Conservation (phyloP, 2,888 invertebrate genomes). For the Orthosia incerta region DNA sequence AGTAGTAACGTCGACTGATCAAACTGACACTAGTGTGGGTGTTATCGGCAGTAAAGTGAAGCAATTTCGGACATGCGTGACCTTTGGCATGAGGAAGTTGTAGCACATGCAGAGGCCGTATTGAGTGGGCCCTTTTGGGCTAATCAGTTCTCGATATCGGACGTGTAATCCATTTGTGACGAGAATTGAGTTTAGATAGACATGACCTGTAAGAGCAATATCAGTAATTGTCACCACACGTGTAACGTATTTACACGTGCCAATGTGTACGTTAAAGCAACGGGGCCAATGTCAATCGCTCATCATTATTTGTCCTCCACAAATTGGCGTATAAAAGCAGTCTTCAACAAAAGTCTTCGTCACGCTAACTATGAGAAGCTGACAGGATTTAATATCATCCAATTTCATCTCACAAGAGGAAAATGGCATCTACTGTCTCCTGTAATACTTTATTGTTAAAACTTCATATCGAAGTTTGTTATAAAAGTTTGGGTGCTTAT, state of each 20-base stretch:
- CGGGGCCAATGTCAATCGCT: conserved; percentile 18
- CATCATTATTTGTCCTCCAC: conserved; percentile 42
- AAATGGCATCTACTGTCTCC: conserved; percentile 35
- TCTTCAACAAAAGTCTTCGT: conserved; percentile 25
- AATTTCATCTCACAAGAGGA: conserved; percentile 34
- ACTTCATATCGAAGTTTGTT: conserved; percentile 48
- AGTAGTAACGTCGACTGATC: background rate
- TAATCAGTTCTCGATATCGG: conserved; percentile 2
- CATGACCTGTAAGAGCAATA: background rate
- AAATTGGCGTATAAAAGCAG: conserved; percentile 35
- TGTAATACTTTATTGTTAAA: conserved; percentile 45
- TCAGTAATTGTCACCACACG: background rate
- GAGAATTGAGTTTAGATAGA: background rate
- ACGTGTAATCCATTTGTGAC: conserved; percentile 14
- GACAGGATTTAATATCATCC: conserved; percentile 41
- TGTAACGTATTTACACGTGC: background rate
- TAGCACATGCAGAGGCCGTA: background rate
- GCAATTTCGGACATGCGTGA: conserved; percentile 13
- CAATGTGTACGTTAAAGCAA: background rate
- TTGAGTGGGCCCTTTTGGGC: conserved; percentile 6
- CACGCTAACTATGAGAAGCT: conserved; percentile 50
- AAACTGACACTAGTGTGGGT: conserved; percentile 10
- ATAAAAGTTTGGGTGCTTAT: conserved; percentile 48
- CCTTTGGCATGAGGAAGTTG: conserved; percentile 14
- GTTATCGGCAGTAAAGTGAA: background rate